Percentiles rank a stretch among this genome's conserved stretches.
These are phyloP conservation scores for Dolichoris vasculosae DNA, from an alignment of 1,140 invertebrate genomes.

Conservation along the genomic window DNA sequence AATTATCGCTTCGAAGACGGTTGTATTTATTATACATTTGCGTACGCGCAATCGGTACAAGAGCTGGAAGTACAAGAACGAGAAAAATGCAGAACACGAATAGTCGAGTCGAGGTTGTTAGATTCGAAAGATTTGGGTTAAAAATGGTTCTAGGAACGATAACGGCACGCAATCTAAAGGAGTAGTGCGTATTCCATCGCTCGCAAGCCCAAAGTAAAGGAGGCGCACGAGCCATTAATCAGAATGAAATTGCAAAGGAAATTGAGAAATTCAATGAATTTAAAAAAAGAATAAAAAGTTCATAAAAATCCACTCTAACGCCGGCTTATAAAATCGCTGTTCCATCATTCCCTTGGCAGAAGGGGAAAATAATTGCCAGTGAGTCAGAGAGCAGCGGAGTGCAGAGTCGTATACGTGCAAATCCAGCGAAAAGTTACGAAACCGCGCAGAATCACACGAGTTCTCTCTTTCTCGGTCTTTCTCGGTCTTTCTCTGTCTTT, in stretches of 20 bases:
- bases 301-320: neutral
- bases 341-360: neutral
- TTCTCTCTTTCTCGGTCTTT: no score
- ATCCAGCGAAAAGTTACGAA: constrained; percentile 8
- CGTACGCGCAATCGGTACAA: no score
- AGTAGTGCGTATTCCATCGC: neutral
- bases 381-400: neutral
- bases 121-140: no score
- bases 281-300: neutral
- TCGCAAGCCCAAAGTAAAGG: neutral
- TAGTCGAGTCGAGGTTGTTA: no score
- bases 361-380: constrained; percentile 24
- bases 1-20: no score
- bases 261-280: neutral
- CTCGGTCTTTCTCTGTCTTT: no score
- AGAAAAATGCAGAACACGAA: no score
- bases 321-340: neutral
- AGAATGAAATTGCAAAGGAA: neutral
- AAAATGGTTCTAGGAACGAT: no score
- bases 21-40: no score
- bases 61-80: no score
- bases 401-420: neutral
- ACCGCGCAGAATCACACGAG: neutral
- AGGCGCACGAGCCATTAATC: neutral
- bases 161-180: no score